Base-by-base conservation (phyloP, 2,888 invertebrate genomes). In the Scaptomyza polygonia region DNA sequence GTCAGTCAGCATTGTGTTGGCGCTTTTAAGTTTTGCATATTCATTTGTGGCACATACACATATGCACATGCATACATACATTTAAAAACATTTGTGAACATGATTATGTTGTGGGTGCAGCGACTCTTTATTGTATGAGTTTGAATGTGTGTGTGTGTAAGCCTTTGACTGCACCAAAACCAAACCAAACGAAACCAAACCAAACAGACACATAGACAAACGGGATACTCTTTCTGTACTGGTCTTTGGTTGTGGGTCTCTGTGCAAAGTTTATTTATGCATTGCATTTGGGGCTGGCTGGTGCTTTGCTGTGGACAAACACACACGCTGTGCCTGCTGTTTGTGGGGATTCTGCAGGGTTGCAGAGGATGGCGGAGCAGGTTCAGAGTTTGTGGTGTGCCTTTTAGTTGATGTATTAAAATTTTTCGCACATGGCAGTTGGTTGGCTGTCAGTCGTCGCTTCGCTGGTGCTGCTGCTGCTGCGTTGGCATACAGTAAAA, bases 391-490 rank as follows among this genome's bases (percentile, higher is more conserved):
- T 85, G 79, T 72, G 81, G 72, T 67, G 67, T 72, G 67, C 72
- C 67, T 82, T 82, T 84, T 85, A 81, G 82, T 87, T 84, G 84
- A 84, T 84, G 77, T 84, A 84, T 84, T 84, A 84, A 84, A 84
- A 88, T 77, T 83, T 77, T 88, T 86, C 77, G 77, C 84, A 88
- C 84, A 77, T 88, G 88, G 84, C 86, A 88, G 80, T 77, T 88
- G 79, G 63, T 64, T 70, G 71, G 66, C 40, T 69, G 62, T 83
- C 81, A 74, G 57, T 69, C 55, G 57, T 69, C 57, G 61, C 59
- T 59, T 47, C 58, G 25, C 36, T 56, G 61, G 44, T 32, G 64
- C 27, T 55, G 52, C 32, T 44, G 39, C 42, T 42, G 57, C 55
- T 49, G 70, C 52, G 58, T 58, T 47, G 9, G 55, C 58, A 49